Evolutionary conservation across 2,888 invertebrate genomes (phyloP).

Genomic region (Chrysodeixis includens): DNA sequence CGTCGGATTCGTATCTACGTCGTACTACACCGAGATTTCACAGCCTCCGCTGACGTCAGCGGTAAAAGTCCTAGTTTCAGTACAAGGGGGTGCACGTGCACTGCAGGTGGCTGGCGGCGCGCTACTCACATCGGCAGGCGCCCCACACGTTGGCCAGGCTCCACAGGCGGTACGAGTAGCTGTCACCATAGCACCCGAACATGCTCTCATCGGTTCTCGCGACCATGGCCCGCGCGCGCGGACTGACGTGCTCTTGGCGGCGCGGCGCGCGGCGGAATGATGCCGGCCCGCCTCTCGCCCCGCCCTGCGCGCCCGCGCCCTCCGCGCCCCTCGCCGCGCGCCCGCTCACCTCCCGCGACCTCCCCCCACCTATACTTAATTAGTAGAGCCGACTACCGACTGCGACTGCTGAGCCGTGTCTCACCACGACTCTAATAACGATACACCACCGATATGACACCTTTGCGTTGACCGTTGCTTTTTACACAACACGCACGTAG

Average conservation of each 20-base stretch:
- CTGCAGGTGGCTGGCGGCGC: slow-evolving; percentile 65
- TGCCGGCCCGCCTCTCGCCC: slow-evolving; percentile 75
- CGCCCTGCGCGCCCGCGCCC: slow-evolving; percentile 68
- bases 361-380: slow-evolving; percentile 83
- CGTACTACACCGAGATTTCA: slow-evolving; percentile 75
- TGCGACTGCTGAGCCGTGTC: slow-evolving; percentile 58
- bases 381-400: slow-evolving; percentile 76
- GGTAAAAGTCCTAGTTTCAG: slow-evolving; percentile 68
- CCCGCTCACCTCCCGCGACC: slow-evolving; percentile 57
- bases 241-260: slow-evolving; percentile 78
- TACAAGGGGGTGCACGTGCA: slow-evolving; percentile 55
- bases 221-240: slow-evolving; percentile 93
- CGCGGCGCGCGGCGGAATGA: slow-evolving; percentile 88
- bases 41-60: slow-evolving; percentile 79
- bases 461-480: slow-evolving; percentile 52
- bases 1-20: slow-evolving; percentile 70
- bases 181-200: slow-evolving; percentile 93
- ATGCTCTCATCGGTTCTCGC: slow-evolving; percentile 94
- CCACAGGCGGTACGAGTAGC: slow-evolving; percentile 94
- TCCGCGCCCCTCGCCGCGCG: slow-evolving; percentile 63
- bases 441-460: slow-evolving; percentile 58
- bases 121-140: slow-evolving; percentile 93
- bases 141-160: slow-evolving; percentile 94
- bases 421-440: slow-evolving; percentile 48
- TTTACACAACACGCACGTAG: slow-evolving; percentile 36